Evolutionary conservation across 2,888 invertebrate species (phyloP), one percentile per base, ranked within the genome.

Genomic region (Bhutanitis thaidina): DNA sequence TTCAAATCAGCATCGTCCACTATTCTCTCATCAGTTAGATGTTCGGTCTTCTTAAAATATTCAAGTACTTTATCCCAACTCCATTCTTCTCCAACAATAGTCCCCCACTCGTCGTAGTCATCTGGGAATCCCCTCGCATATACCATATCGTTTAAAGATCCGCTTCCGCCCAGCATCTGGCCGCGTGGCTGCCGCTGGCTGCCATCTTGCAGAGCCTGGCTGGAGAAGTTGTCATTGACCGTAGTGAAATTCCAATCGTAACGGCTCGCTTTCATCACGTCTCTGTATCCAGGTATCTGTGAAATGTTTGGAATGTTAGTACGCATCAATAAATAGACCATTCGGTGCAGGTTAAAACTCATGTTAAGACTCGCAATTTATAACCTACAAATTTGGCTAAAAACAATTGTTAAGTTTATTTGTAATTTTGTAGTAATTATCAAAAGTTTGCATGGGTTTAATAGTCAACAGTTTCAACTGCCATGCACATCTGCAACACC

Each of bases 161-260:
- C 84, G 53, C 67, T 75, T 36, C 87, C 86, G 0, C 86, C 86
- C 7, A 88, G 69, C 76, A 84, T 71, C 57, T 60, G 76, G 10
- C 83, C 86, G 0, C 86, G 75, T 0, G 82, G 83, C 54, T 81
- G 85, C 15, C 60, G 60, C 64, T 81, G 76, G 0, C 60, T 63
- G 3, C 82, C 80, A 1, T 56, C 67, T 1, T 43, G 51, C 25
- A 84, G 62, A 0, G 74, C 74, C 50, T 82, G 84, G 38, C 86
- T 77, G 0, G 81, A 65, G 32, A 53, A 50, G 1, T 64, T 54
- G 41, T 84, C 77, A 54, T 79, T 57, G 0, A 69, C 64, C 0
- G 80, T 76, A 0, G 79, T 83, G 50, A 83, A 83, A 54, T 85
- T 84, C 87, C 87, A 87, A 49, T 87, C 86, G 45, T 74, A 80